Conservation (phyloP, 2,113 vertebrate genomes). For the Phrynosoma platyrhinos region DNA sequence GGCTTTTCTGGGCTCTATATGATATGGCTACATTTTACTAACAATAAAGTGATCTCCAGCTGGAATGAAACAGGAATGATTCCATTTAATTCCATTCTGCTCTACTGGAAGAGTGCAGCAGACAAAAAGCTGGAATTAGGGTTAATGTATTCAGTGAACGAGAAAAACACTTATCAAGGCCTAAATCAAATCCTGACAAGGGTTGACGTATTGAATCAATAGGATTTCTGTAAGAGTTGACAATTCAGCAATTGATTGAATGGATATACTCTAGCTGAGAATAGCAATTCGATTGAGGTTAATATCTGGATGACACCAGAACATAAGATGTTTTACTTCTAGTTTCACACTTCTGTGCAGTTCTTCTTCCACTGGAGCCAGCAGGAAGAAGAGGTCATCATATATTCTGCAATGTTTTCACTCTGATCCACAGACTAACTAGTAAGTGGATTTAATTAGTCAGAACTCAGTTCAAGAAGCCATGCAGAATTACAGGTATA, state of each 20-base stretch:
- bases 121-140: conserved; percentile 21
- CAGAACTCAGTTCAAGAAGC: not conserved
- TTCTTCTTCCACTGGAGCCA: not conserved
- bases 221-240: no score
- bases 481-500: not conserved
- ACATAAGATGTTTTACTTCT: not conserved
- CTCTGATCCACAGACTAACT: not conserved
- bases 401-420: not conserved
- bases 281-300: not conserved
- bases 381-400: not conserved
- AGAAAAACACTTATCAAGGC: not conserved
- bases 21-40: not conserved
- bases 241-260: no score
- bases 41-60: not conserved
- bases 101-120: not conserved
- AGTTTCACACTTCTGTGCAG: not conserved
- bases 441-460: not conserved
- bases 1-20: not conserved
- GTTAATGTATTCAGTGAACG: not conserved
- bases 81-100: not conserved
- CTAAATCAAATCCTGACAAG: no score
- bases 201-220: no score
- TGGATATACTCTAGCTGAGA: no score
- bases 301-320: not conserved
- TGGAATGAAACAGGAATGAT: not conserved